Evolutionary conservation across 2,113 vertebrate genomes (phyloP).

Genomic region (Lampris megalopsis): DNA sequence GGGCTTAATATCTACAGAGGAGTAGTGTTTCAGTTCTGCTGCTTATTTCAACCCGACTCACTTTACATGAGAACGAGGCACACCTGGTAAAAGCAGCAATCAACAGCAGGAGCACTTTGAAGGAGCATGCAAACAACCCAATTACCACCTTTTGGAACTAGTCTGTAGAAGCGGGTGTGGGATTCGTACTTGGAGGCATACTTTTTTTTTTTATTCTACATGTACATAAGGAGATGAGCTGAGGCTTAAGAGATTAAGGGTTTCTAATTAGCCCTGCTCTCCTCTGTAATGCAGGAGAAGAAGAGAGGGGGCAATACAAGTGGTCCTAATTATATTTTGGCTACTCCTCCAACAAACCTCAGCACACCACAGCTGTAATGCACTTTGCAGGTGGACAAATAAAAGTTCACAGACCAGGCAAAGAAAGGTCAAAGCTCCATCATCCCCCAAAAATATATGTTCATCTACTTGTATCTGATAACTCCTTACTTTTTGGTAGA

Average conservation of each 20-base stretch:
- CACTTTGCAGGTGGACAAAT: not conserved
- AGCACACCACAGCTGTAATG: not conserved
- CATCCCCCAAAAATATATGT: not conserved
- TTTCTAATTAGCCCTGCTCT: slow-evolving; percentile 21
- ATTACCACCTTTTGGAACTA: not conserved
- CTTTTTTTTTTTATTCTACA: not conserved
- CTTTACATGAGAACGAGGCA: slow-evolving; percentile 5
- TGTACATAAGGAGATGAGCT: not conserved
- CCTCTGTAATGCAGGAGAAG: not conserved
- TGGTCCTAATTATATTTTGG: slow-evolving; percentile 21
- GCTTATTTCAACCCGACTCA: not conserved
- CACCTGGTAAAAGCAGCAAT: slow-evolving; percentile 17
- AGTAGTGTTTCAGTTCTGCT: not conserved
- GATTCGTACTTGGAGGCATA: not conserved
- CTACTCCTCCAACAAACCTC: not conserved
- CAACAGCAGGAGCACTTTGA: not conserved
- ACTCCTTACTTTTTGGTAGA: too few species aligned
- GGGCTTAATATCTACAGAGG: not conserved
- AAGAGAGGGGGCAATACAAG: slow-evolving; percentile 11
- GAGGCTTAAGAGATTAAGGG: slow-evolving; percentile 11
- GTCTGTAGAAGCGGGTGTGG: not conserved
- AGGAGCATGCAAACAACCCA: not conserved
- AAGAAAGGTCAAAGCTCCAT: not conserved
- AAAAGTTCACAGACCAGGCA: not conserved
- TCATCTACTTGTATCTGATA: too few species aligned